These are phyloP conservation scores for Cheilosia grossa DNA, from an alignment of 2,888 invertebrate genomes.

Conservation along the genomic window DNA sequence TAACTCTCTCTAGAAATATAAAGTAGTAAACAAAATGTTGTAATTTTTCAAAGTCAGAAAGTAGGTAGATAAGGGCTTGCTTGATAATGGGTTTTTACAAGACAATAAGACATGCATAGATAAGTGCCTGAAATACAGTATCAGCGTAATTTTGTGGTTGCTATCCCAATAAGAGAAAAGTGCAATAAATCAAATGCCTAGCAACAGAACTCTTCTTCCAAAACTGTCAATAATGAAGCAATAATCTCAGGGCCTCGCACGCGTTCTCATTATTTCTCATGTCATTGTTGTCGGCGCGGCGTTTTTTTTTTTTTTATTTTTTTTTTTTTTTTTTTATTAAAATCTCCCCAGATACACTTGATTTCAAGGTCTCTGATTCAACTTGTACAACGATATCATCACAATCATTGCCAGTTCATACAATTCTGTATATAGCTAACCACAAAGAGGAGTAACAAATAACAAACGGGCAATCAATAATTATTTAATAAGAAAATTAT, in stretches of 20 bases:
- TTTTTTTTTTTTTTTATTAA: neutral
- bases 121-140: too few species aligned
- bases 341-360: conserved; percentile 46
- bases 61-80: too few species aligned
- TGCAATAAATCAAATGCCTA: conserved; percentile 17
- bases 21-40: too few species aligned
- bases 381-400: conserved; percentile 43
- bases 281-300: neutral
- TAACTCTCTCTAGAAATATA: too few species aligned
- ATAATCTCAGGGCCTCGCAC: conserved; percentile 48
- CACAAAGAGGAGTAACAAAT: conserved; percentile 5
- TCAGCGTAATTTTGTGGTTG: too few species aligned
- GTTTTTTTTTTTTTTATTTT: neutral
- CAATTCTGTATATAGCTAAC: conserved; percentile 16
- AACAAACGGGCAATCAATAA: conserved; percentile 33
- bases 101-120: too few species aligned
- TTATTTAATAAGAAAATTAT: conserved; percentile 58
- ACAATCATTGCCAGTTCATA: conserved; percentile 4
- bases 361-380: conserved; percentile 53
- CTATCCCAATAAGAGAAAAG: too few species aligned
- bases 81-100: too few species aligned
- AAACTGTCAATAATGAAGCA: conserved; percentile 29
- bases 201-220: conserved; percentile 10
- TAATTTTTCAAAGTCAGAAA: too few species aligned
- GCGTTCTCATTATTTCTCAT: conserved; percentile 41